Percentiles rank a stretch among this genome's conserved stretches.
These are phyloP conservation scores for Brachionus paranguensis DNA, from an alignment of 1,140 invertebrate genomes.

Conservation along the genomic window DNA sequence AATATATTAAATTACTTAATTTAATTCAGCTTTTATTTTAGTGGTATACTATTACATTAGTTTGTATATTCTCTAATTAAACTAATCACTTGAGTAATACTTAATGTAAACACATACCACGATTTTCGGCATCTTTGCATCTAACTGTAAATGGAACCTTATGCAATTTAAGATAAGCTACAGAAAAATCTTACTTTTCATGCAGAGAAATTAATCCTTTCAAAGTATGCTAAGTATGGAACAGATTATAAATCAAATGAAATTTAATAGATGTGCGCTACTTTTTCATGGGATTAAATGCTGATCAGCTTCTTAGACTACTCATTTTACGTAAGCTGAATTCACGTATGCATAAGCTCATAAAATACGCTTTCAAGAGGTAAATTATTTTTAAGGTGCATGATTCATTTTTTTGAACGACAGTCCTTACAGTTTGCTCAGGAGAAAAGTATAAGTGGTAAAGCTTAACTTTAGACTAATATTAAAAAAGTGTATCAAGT, in stretches of 20 bases:
- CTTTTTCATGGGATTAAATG: background rate
- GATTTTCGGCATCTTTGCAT: background rate
- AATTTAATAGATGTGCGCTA: constrained; percentile 6
- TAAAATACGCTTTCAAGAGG: background rate
- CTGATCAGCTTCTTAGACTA: background rate
- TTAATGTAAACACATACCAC: constrained; percentile 12
- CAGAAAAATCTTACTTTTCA: background rate
- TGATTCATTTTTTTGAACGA: background rate
- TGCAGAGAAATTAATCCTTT: background rate
- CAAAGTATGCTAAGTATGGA: constrained; percentile 24
- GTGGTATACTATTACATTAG: constrained; percentile 28
- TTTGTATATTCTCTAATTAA: constrained; percentile 5
- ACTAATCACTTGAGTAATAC: constrained; percentile 25
- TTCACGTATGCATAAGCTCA: background rate
- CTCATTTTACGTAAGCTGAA: constrained; percentile 3
- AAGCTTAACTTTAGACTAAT: too few relatives aligned
- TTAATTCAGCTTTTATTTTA: background rate
- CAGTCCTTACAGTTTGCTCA: background rate
- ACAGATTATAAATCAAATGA: constrained; percentile 11
- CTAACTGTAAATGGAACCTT: background rate
- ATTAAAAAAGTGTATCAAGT: too few relatives aligned
- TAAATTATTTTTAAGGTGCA: background rate
- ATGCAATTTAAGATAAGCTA: constrained; percentile 36
- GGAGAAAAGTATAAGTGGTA: background rate
- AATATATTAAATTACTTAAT: constrained; percentile 26